phyloP scores from a whole-genome alignment of 2,888 invertebrate genomes.

The Falcaria lacertinaria region DNA sequence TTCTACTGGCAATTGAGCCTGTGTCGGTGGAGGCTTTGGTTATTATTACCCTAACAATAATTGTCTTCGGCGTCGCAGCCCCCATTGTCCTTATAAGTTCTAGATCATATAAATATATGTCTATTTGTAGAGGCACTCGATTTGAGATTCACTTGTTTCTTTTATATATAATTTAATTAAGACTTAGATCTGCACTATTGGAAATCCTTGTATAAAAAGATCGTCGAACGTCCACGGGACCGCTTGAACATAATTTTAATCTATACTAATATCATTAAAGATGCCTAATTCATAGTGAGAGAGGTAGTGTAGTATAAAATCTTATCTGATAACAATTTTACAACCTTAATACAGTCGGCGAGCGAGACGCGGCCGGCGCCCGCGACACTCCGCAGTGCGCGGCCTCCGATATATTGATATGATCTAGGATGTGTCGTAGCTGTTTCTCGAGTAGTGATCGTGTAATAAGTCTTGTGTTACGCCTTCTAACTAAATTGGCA shows the following conservation, averaged over 20 bases:
- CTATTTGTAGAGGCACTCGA: conserved; percentile 30
- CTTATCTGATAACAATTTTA: conserved; percentile 52
- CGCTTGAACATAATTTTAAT: conserved; percentile 58
- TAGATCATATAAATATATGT: conserved; percentile 79
- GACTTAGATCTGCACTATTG: conserved; percentile 34
- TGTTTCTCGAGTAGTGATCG: conserved; percentile 78
- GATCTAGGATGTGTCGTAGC: conserved; percentile 78
- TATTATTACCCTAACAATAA: conserved; percentile 20
- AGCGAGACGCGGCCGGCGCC: conserved; percentile 30
- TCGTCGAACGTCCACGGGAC: conserved; percentile 49
- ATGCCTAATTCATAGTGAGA: conserved; percentile 74
- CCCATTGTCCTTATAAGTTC: conserved; percentile 68
- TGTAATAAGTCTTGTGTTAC: conserved; percentile 75
- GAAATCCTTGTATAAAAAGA: conserved; percentile 34
- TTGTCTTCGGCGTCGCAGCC: conserved; percentile 38
- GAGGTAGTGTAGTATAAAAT: conserved; percentile 70
- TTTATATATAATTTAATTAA: conserved; percentile 24
- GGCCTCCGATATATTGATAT: conserved; percentile 74
- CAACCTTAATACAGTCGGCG: conserved; percentile 47
- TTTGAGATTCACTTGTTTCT: conserved; percentile 30
- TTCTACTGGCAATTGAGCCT: conserved; percentile 34
- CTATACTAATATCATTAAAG: conserved; percentile 62
- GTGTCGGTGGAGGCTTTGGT: conserved; percentile 23
- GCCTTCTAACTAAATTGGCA: conserved; percentile 64
- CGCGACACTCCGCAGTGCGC: conserved; percentile 57